phyloP scores from a whole-genome alignment of 2,113 vertebrate species.

The Tretioscincus oriximinensis region DNA sequence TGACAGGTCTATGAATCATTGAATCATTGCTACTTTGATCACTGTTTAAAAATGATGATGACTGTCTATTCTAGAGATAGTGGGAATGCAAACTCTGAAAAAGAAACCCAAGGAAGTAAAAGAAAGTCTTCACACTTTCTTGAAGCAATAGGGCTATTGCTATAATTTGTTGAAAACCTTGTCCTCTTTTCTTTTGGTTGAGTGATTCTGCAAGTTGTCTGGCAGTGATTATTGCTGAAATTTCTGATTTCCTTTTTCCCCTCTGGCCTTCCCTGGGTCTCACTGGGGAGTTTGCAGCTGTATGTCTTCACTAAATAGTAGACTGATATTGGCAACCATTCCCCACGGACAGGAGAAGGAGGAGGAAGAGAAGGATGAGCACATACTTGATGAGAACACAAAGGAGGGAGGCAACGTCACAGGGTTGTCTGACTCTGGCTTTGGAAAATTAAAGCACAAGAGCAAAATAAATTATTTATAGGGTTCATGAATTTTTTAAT shows the following conservation, averaged over 20 bases:
- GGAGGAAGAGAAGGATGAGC: conserved; percentile 25
- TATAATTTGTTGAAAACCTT: not conserved
- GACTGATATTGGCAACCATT: conserved; percentile 48
- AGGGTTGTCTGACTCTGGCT: conserved; percentile 32
- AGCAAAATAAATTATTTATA: conserved; percentile 59
- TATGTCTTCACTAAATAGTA: conserved; percentile 44
- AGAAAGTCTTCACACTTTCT: not conserved
- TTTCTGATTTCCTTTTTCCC: conserved; percentile 1
- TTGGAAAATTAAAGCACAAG: conserved; percentile 63
- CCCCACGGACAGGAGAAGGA: conserved; percentile 12
- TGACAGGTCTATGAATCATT: conserved; percentile 7
- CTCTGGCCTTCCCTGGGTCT: conserved; percentile 18
- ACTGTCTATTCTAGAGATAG: not conserved
- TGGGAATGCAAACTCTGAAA: not conserved
- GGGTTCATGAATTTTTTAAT: conserved; percentile 57
- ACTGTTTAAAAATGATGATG: not conserved
- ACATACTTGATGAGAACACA: not conserved
- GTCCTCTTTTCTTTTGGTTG: not conserved
- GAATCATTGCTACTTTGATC: conserved; percentile 10
- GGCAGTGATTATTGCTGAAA: not conserved
- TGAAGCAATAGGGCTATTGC: not conserved
- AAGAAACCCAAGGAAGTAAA: not conserved
- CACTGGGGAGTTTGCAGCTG: conserved; percentile 22
- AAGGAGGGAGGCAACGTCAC: conserved; percentile 19
- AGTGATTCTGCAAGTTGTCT: not conserved